Evolutionary conservation across 1,140 invertebrate species (phyloP).

Genomic region (Diabrotica virgifera): DNA sequence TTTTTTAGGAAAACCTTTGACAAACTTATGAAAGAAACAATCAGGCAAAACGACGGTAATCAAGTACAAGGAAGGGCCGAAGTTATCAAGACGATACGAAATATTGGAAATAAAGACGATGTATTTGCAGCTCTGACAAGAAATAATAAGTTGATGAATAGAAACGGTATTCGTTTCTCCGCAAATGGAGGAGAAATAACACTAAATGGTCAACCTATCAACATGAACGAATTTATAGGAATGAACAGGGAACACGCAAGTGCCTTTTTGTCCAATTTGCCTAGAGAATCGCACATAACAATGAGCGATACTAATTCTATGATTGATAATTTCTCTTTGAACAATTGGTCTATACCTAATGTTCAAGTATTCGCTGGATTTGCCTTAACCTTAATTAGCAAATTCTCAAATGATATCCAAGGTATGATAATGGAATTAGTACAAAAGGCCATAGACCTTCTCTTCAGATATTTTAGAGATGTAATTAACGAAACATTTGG

Average conservation of each 20-base stretch:
- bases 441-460: not conserved
- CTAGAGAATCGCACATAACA: conserved; percentile 15
- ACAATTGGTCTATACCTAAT: conserved; percentile 7
- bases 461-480: not conserved
- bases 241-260: conserved; percentile 25
- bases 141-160: conserved; percentile 38
- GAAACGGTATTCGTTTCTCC: conserved; percentile 35
- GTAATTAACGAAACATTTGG: conserved; percentile 21
- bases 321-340: not conserved
- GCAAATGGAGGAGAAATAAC: conserved; percentile 33
- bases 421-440: conserved; percentile 10
- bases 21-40: conserved; percentile 38
- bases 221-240: conserved; percentile 35
- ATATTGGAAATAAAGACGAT: conserved; percentile 39
- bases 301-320: not conserved
- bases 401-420: conserved; percentile 16
- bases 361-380: conserved; percentile 1
- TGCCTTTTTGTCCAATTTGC: conserved; percentile 25
- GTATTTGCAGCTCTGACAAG: conserved; percentile 41
- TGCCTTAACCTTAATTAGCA: conserved; percentile 8
- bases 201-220: conserved; percentile 36
- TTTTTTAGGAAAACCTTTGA: conserved; percentile 39
- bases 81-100: conserved; percentile 41
- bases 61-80: conserved; percentile 34
- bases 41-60: conserved; percentile 30